Evolutionary conservation across 2,113 vertebrate species (phyloP), one percentile per base, ranked within the genome.

Genomic region (Junco hyemalis): DNA sequence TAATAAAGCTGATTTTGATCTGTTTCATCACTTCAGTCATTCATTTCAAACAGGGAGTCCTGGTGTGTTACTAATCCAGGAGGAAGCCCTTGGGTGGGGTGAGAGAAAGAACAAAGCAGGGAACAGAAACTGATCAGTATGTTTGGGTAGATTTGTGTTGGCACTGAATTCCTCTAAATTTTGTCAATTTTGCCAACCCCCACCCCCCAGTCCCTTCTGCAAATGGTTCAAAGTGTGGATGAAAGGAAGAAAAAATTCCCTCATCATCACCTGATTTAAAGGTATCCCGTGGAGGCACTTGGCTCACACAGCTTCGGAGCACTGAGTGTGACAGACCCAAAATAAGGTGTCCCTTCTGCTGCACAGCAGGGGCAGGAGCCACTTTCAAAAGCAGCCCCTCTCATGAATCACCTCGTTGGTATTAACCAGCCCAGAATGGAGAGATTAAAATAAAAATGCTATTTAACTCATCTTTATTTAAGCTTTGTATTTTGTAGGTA

Each of bases 401-500:
- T 81, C 9, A 0, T 10, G 9, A 13, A 9, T 31, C 61, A 35
- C 63, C 64, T 42, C 2, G 3, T 92, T 81, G 38, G 29, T 44
- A 66, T 83, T 42, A 80, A 94, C 88, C 92, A 92, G 79, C 82
- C 82, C 95, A 83, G 68, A 94, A 90, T 0, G 79, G 91, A 96
- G 92, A 96, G 82, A 96, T 95, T 92, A 86, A 95, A 86, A 53
- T 95, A 59, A 90, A 94, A 92, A 35, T 88, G 94, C 96, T 96
- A 94, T 74, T 96, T 92, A 92, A 96, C 82, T 95, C 94, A 63
- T 94, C 95, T 96, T 96, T 96, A 96, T 96, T 96, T 95, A 96
- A 96, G 96, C 92, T 96, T 93, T 92, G 91, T 88, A 95, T 83
- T 88, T 94, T 92, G 92, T 96, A 90, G 95, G 94, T 96, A 94